Evolutionary conservation across 2,797 vertebrate species (phyloP), one percentile per base, ranked within the genome.

Genomic region (Falco berigora): DNA sequence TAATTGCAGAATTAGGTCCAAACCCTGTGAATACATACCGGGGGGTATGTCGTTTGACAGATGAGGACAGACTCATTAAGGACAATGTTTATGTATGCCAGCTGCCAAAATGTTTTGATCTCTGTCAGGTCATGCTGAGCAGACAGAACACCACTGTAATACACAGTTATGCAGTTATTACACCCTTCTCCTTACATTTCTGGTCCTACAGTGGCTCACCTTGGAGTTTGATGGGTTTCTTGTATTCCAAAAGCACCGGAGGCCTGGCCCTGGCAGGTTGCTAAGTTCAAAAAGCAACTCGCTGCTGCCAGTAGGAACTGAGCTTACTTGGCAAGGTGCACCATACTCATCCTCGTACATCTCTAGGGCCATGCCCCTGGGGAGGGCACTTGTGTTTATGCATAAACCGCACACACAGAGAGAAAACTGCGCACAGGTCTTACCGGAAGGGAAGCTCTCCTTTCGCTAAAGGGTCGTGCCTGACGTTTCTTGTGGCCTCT

Each of bases 371-470:
- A 3, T 22, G 44, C 18, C 12, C 32, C 56, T 44, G n/a, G 44
- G 23, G 18, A 23, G 46, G 49, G 27, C 68, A 49, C 12, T 80
- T 71, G 16, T 2, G 32, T 71, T 91, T 58, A 36, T 12, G 28
- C 6, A 22, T 27, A 67, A 50, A n/a, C 28, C 55, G 28, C 0
- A 12, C 24, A 28, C 15, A 44, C 16, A 46, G 2, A 69, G 8
- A 61, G 64, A 56, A 88, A 74, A 75, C 42, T 44, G 38, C 62
- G 40, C 6, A 1, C 58, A 62, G 49, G 23, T 71, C 95, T 98
- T 98, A 99, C 99, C 98, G 98, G 98, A 38, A 99, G 98, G 8
- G 99, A 99, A 61, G 98, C 98, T 92, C 99, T 98, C 74, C 99
- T 98, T 89, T 98, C 98, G 14, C n/a, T 83, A 7, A 96, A 95